Percentiles rank a stretch among this genome's conserved stretches.
Conservation (phyloP, 2,888 invertebrate genomes). For the Apocheima hispidaria region DNA sequence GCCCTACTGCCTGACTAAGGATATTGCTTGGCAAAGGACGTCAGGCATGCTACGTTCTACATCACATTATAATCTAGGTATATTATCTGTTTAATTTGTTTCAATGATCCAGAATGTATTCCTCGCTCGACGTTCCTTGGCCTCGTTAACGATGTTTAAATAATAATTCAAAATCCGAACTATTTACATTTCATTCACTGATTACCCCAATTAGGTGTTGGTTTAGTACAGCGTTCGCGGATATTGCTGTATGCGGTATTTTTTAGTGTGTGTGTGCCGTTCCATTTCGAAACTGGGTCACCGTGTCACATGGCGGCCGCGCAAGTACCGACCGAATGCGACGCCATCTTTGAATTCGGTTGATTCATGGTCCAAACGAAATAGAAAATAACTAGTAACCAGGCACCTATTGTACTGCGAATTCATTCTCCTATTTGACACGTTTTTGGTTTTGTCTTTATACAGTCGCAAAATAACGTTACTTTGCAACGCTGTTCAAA, state of each 20-base stretch:
- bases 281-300: slow-evolving; percentile 85
- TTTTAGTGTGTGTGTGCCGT: slow-evolving; percentile 78
- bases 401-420: slow-evolving; percentile 22
- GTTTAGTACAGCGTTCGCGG: slow-evolving; percentile 60
- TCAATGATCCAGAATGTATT: slow-evolving; percentile 20
- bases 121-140: slow-evolving; percentile 15
- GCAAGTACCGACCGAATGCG: slow-evolving; percentile 74
- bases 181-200: slow-evolving; percentile 49
- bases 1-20: slow-evolving; percentile 64
- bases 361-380: slow-evolving; percentile 67
- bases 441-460: slow-evolving; percentile 24
- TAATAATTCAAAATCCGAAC: slow-evolving; percentile 33
- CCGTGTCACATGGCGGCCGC: slow-evolving; percentile 81
- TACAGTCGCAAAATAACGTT: slow-evolving; percentile 48
- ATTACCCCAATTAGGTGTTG: slow-evolving; percentile 62
- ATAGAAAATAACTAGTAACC: slow-evolving; percentile 42
- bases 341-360: slow-evolving; percentile 81
- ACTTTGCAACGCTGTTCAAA: slow-evolving; percentile 50
- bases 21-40: slow-evolving; percentile 49
- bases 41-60: slow-evolving; percentile 28
- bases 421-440: slow-evolving; percentile 27
- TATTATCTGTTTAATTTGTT: slow-evolving; percentile 2
- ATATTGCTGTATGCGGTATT: slow-evolving; percentile 66
- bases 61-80: slow-evolving; percentile 8
- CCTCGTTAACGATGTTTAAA: slow-evolving; percentile 28